Conservation (phyloP, 2,888 invertebrate species). For the Eumerus sabulonum region DNA sequence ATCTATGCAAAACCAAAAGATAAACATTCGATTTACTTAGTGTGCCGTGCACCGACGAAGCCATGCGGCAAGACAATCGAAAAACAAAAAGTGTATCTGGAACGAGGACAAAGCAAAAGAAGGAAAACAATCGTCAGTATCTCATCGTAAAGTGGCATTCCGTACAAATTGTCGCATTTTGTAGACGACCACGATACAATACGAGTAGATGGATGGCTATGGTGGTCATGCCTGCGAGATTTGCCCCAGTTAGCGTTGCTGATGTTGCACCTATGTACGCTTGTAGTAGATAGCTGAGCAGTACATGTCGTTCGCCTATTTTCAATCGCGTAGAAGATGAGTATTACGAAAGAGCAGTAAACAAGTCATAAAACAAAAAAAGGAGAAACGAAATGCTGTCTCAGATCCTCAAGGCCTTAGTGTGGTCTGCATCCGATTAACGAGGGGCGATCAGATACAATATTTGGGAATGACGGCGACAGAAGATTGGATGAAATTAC, state of each 20-base stretch:
- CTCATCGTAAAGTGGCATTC: too few species aligned
- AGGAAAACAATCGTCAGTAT: too few species aligned
- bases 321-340: constrained; percentile 33
- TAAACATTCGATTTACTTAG: constrained; percentile 27
- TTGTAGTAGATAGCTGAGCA: constrained; percentile 12
- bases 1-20: neutral
- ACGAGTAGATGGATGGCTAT: constrained; percentile 9
- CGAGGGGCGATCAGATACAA: constrained; percentile 43
- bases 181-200: too few species aligned
- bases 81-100: neutral
- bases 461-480: constrained; percentile 39
- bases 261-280: constrained; percentile 43
- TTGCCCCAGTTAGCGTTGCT: constrained; percentile 47
- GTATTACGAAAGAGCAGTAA: constrained; percentile 30
- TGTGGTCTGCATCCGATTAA: constrained; percentile 46
- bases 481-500: constrained; percentile 45
- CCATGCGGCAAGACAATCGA: neutral
- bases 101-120: too few species aligned
- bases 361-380: constrained; percentile 11
- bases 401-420: constrained; percentile 22
- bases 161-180: too few species aligned
- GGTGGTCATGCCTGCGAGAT: constrained; percentile 25
- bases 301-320: constrained; percentile 41
- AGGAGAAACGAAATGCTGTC: neutral
- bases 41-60: constrained; percentile 20